Evolutionary conservation across 2,797 vertebrate genomes (phyloP), one percentile per base, ranked within the genome.

Genomic region (Acanthornis magna): DNA sequence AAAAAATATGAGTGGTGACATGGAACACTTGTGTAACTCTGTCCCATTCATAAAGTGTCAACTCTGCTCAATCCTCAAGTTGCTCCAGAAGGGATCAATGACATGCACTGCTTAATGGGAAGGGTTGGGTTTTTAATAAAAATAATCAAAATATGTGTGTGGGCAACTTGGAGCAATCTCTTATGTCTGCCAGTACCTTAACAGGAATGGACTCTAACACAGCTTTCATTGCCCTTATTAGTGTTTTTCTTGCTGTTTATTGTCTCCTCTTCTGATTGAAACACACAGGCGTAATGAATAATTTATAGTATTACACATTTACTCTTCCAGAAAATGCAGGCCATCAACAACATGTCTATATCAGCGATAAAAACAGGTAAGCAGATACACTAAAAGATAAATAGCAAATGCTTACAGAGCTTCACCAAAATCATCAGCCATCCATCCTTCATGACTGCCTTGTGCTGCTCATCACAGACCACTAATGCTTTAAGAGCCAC

Each of bases 321-420:
- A 70, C 76, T 78, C 88, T 88, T 81, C 66, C 63, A 96, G 71
- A 94, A 96, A 95, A 87, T 85, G 93, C 68, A 93, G 87, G 86
- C 71, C 75, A 73, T 92, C 82, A 43, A 62, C 82, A 43, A 62
- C 70, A 17, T 29, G 15, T 43, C 71, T 68, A 3, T 68, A 92
- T 86, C 47, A 77, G 43, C 82, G 75, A 96, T 88, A 94, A 96
- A 91, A 94, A 70, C 6, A 17, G 23, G 25, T 50, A 73, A 95
- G 60, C 19, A 78, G 79, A 79, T 62, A 51, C 42, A 60, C 67
- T 88, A 83, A 84, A 89, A 94, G 84, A 95, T 72, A 87, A 63
- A 72, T 25, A 80, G 62, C 29, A 85, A 82, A 81, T 38, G 73
- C 62, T 63, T 70, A 61, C 45, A 81, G 60, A 89, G 60, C 66